phyloP scores from a whole-genome alignment of 2,888 invertebrate genomes.

The Cephonodes hylas region DNA sequence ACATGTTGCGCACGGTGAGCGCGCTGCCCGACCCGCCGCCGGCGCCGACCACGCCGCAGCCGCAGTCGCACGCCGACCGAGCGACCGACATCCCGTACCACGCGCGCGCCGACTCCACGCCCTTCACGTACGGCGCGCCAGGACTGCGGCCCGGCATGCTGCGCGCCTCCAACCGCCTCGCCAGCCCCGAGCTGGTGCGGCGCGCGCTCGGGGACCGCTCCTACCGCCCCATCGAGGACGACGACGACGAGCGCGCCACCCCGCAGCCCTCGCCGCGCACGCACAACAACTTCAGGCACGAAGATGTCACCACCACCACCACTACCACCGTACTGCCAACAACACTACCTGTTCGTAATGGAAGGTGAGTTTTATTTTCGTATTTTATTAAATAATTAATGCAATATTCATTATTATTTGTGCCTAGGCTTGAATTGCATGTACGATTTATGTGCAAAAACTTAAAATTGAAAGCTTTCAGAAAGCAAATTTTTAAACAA shows the following conservation, averaged over 20 bases:
- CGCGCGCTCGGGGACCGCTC: constrained; percentile 82
- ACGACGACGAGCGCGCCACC: constrained; percentile 65
- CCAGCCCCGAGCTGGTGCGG: constrained; percentile 91
- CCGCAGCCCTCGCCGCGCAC: constrained; percentile 57
- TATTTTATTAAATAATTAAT: too few relatives aligned
- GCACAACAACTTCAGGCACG: constrained; percentile 63
- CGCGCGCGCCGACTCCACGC: constrained; percentile 93
- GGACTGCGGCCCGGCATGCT: constrained; percentile 83
- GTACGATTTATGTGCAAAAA: too few relatives aligned
- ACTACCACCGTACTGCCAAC: constrained; percentile 36
- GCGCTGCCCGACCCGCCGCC: constrained; percentile 85
- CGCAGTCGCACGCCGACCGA: constrained; percentile 76
- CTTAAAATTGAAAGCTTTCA: too few relatives aligned
- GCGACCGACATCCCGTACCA: constrained; percentile 90
- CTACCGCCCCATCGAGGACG: constrained; percentile 67
- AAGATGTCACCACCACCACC: constrained; percentile 65
- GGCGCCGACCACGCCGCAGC: constrained; percentile 35
- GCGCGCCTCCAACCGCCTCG: constrained; percentile 86
- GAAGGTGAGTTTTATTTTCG: constrained; percentile 49
- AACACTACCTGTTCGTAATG: constrained; percentile 57
- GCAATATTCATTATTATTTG: too few relatives aligned
- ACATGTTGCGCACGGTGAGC: constrained; percentile 94
- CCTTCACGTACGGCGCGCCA: constrained; percentile 92
- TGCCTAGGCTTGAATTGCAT: too few relatives aligned
- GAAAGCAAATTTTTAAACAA: too few relatives aligned